Evolutionary conservation across 2,797 vertebrate species (phyloP).

Genomic region (Coranthus polyacanthus): DNA sequence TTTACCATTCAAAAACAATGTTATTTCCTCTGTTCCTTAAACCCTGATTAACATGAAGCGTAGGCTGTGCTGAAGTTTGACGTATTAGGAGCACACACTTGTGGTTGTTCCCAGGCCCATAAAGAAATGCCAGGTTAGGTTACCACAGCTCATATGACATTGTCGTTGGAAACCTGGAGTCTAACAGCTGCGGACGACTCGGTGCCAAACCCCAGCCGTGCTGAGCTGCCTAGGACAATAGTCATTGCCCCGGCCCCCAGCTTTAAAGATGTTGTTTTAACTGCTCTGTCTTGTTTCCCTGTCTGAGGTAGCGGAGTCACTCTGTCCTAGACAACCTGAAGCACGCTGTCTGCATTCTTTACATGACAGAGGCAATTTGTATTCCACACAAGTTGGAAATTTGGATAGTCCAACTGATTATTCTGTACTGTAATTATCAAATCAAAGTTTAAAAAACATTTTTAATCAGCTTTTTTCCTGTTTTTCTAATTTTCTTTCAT

Average conservation of each 20-base stretch:
- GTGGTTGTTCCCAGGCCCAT: conserved; percentile 68
- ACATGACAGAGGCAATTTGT: conserved; percentile 8
- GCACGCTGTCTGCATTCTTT: conserved; percentile 59
- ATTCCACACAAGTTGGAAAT: conserved; percentile 4
- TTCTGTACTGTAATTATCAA: not conserved
- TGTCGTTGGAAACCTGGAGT: conserved; percentile 56
- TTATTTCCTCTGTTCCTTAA: not conserved
- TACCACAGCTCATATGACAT: conserved; percentile 76
- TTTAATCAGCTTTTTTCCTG: too few species aligned
- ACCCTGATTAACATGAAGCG: conserved; percentile 1
- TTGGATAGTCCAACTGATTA: not conserved
- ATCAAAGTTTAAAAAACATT: conserved; percentile 5
- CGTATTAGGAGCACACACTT: conserved; percentile 24
- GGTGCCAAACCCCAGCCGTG: conserved; percentile 83
- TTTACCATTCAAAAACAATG: not conserved
- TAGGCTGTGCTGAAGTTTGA: conserved; percentile 17
- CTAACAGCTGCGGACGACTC: conserved; percentile 84
- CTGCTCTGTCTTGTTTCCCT: conserved; percentile 61
- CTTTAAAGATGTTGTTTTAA: conserved; percentile 76
- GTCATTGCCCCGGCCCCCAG: conserved; percentile 40
- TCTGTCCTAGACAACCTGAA: conserved; percentile 39
- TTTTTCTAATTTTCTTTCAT: not conserved
- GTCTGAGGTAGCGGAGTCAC: conserved; percentile 50
- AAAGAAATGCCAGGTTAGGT: conserved; percentile 77
- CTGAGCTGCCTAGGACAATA: conserved; percentile 66